Base-by-base conservation (phyloP, 2,113 vertebrate species). In the Clarias magur region DNA sequence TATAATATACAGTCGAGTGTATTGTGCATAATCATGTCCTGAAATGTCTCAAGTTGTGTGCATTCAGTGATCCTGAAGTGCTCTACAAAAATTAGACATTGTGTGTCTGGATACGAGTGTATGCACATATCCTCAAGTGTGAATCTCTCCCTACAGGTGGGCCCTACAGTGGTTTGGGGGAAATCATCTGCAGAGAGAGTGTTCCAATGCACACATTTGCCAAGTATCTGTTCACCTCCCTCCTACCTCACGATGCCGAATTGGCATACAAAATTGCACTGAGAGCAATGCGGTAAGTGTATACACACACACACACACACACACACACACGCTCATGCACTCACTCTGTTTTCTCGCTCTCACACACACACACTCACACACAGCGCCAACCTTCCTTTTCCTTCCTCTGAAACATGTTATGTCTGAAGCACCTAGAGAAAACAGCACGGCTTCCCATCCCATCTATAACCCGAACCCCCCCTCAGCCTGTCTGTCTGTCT, bases 171-270 rank as follows among this genome's bases (percentile, higher is more conserved):
- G 98, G 98, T 94, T 95, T 99, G 91, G 98, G 98, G 19, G 97
- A 99, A 94, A 91, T 99, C 19, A 94, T 97, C 87, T 97, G 99
- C 94, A 96, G 98, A 95, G 98, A 99, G 94, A 99, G 98, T 0
- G 97, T 99, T 95, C 98, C 98, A 92, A 99, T 99, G 98, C 98
- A 99, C 96, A 99, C 98, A 23, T 99, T 97, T 95, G 98, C 98
- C 98, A 99, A 99, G 96, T 98, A 97, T 96, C 97, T 99, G 48
- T 99, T 99, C 96, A 97, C 97, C 92, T 97, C 95, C 92, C 97
- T 99, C 95, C 98, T 99, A 98, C 97, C 97, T 99, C 97, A 99
- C 75, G 97, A 99, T 96, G 96, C 96, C 94, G 97, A 99, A 92
- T 91, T 99, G 95, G 97, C 98, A 93, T 99, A 99, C 95, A 98